Base-by-base conservation (phyloP, 2,113 vertebrate genomes). In the Ploceus nigricollis region DNA sequence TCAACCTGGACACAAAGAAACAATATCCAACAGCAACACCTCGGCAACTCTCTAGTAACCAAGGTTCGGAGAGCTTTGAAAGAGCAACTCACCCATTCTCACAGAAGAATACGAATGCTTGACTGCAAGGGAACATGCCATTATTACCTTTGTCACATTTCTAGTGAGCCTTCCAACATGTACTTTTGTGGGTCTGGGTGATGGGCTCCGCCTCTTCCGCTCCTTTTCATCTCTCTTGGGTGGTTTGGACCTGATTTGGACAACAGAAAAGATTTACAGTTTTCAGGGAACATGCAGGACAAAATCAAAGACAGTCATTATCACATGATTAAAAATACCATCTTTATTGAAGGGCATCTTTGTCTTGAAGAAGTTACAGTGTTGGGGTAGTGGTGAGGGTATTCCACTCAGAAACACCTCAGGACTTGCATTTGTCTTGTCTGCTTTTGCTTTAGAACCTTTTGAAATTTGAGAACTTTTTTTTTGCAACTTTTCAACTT, bases 191-290 rank as follows among this genome's bases (percentile, higher is more conserved):
- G 99, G 99, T 89, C 99, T 98, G 8, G 99, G 99, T 11, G 99
- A 99, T 1, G 99, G 99, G 85, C 99, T 99, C 87, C 99, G 97
- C 82, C 99, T 98, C 94, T 99, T 99, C 44, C 99, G 97, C 77
- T 99, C 99, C 87, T 99, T 99, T 60, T 99, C 99, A 82, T 99
- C 99, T 96, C 98, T 98, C 94, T 99, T 99, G 89, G 99, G 99
- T 63, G 99, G 99, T 94, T 99, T 99, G 51, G 99, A 99, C 92
- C 99, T 99, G 69, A 84, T 70, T 69, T 39, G 24, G 66, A 63
- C 23, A 79, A 40, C 23, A 65, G 39, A 94, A 73, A 95, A 73
- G 7, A 20, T 15, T 57, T 30, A 60, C 4, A 16, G 42, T 24
- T 90, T 68, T 45, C 65, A 44, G 54, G 39, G 33, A 83, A 73